Evolutionary conservation across 2,797 vertebrate genomes (phyloP).

Genomic region (Myotis vivesi): DNA sequence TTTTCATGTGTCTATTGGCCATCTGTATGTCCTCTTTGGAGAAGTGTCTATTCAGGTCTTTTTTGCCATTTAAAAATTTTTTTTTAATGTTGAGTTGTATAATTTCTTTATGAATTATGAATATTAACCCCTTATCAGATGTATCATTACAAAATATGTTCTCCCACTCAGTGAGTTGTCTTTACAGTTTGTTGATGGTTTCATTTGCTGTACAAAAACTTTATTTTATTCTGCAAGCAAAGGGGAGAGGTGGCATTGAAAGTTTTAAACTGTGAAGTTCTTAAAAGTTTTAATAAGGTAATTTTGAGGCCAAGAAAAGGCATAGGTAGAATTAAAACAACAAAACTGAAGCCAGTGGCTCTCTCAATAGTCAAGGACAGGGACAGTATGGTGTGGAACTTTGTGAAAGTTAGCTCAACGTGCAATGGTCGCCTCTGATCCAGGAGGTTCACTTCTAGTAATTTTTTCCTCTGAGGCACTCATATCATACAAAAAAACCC

Average conservation of each 20-base stretch:
- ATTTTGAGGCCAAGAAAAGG: not conserved
- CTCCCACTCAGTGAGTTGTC: not conserved
- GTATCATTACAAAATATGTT: not conserved
- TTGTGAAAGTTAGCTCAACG: not conserved
- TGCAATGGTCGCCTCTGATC: not conserved
- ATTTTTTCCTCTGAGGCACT: not conserved
- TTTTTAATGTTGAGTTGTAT: not conserved
- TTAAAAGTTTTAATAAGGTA: not conserved
- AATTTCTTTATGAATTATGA: not conserved
- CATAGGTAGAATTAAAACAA: not conserved
- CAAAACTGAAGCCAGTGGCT: not conserved
- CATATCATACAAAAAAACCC: not conserved
- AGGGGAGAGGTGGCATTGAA: not conserved
- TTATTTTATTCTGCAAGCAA: not conserved
- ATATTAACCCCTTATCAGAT: not conserved
- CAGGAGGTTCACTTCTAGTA: not conserved
- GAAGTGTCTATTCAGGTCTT: not conserved
- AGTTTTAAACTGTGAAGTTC: not conserved
- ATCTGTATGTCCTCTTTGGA: not conserved
- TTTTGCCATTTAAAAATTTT: no score
- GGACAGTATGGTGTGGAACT: not conserved
- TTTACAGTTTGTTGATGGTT: not conserved
- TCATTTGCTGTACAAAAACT: not conserved
- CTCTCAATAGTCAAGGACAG: not conserved
- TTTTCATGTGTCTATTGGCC: not conserved